A percentile compares a stretch with the other conserved stretches of the same genome.
phyloP scores from a whole-genome alignment of 1,140 invertebrate genomes.

The Chelonus insularis region DNA sequence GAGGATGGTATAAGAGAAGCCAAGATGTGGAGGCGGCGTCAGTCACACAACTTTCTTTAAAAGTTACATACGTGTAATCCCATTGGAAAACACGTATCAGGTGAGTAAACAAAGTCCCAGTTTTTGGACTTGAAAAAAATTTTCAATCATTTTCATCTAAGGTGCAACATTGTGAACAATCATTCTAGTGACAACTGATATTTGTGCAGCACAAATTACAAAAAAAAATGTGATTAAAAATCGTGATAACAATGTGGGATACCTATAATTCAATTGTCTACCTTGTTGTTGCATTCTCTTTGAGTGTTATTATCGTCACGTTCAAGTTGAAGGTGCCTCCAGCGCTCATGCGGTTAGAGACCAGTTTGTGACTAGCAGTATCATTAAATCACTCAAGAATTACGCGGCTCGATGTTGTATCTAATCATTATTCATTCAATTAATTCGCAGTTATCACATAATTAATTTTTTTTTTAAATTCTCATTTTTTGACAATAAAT shows the following conservation, averaged over 20 bases:
- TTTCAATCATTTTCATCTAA: constrained; percentile 1
- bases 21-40: constrained; percentile 50
- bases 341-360: constrained; percentile 2
- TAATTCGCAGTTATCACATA: too few species aligned
- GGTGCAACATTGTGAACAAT: not conserved
- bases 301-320: constrained; percentile 9
- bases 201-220: not conserved
- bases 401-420: not conserved
- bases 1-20: constrained; percentile 51
- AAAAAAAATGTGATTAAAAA: not conserved
- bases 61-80: constrained; percentile 39
- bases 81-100: constrained; percentile 38
- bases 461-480: too few species aligned
- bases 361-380: constrained; percentile 9
- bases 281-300: not conserved
- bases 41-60: constrained; percentile 53
- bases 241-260: not conserved
- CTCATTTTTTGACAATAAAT: too few species aligned
- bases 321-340: constrained; percentile 26
- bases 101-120: constrained; percentile 35
- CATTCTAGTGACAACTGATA: not conserved
- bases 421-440: too few species aligned
- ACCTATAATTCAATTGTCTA: too few species aligned
- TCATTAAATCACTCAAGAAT: constrained; percentile 25
- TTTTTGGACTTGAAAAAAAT: not conserved